A percentile compares a stretch with the other conserved stretches of the same genome.
Evolutionary conservation across 2,113 vertebrate species (phyloP).

Genomic region (Leptosomus discolor): DNA sequence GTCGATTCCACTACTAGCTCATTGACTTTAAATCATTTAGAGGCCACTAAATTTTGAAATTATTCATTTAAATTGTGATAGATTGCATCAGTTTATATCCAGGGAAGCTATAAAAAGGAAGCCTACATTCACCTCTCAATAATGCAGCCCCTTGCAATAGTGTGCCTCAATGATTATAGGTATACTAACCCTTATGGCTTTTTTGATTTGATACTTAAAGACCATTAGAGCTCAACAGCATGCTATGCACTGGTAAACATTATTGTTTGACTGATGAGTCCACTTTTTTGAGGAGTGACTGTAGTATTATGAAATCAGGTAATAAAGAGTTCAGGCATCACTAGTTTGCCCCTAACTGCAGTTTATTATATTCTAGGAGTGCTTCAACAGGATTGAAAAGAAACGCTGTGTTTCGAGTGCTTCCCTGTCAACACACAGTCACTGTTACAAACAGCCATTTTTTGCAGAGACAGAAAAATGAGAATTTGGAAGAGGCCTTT

Average conservation of each 20-base stretch:
- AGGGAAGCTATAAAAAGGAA: background rate
- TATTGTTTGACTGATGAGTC: conserved; percentile 64
- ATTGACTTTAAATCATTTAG: conserved; percentile 9
- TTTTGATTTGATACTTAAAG: conserved; percentile 45
- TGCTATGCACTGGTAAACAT: conserved; percentile 53
- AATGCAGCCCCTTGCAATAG: background rate
- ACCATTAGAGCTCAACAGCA: conserved; percentile 36
- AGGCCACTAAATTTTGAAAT: conserved; percentile 1
- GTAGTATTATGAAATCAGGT: conserved; percentile 49
- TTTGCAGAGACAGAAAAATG: background rate
- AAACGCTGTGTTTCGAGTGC: conserved; percentile 33
- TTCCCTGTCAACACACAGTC: conserved; percentile 8
- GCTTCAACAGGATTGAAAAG: conserved; percentile 31
- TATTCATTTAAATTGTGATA: conserved; percentile 11
- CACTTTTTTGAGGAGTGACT: conserved; percentile 47
- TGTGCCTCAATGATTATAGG: background rate
- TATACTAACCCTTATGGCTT: background rate
- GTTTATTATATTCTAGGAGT: conserved; percentile 61
- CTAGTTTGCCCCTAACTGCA: conserved; percentile 41
- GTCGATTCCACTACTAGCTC: background rate
- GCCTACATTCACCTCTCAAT: background rate
- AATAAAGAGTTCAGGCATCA: conserved; percentile 67
- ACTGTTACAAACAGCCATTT: background rate
- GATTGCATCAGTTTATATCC: background rate
- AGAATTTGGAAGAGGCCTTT: background rate